These are phyloP conservation scores for Oreamnos americanus DNA, from an alignment of 2,113 vertebrate species.

Conservation along the genomic window DNA sequence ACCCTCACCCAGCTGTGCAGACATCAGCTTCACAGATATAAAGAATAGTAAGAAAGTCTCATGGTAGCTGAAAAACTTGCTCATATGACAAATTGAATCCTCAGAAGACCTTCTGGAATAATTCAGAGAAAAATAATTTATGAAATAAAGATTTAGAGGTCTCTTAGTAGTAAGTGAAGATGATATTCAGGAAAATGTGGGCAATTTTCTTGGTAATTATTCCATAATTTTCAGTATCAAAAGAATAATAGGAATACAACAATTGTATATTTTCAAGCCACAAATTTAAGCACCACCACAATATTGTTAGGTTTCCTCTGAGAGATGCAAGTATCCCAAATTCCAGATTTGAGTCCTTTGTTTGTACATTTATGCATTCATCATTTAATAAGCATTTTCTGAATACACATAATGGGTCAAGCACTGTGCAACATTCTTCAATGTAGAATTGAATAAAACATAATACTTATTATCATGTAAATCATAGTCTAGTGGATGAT, in stretches of 20 bases:
- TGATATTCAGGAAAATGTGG: neutral
- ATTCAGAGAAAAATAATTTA: neutral
- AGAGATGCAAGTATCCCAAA: neutral
- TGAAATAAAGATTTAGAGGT: neutral
- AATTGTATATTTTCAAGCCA: neutral
- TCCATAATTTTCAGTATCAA: neutral
- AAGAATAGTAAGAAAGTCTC: neutral
- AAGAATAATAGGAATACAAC: neutral
- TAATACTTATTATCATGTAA: neutral
- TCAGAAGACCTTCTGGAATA: neutral
- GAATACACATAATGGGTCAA: constrained; percentile 27
- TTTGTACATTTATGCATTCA: constrained; percentile 8
- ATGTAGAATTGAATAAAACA: neutral
- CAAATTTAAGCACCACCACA: neutral
- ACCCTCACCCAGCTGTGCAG: neutral
- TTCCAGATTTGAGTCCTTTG: neutral
- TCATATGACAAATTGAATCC: neutral
- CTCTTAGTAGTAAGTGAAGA: neutral
- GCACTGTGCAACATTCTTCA: neutral
- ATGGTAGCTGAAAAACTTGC: neutral
- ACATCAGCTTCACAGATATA: neutral
- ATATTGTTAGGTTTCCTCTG: neutral
- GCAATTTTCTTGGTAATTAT: neutral
- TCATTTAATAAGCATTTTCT: constrained; percentile 26
- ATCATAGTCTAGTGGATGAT: neutral